Evolutionary conservation across 2,888 invertebrate species (phyloP).

Genomic region (Scrobipalpa costella): DNA sequence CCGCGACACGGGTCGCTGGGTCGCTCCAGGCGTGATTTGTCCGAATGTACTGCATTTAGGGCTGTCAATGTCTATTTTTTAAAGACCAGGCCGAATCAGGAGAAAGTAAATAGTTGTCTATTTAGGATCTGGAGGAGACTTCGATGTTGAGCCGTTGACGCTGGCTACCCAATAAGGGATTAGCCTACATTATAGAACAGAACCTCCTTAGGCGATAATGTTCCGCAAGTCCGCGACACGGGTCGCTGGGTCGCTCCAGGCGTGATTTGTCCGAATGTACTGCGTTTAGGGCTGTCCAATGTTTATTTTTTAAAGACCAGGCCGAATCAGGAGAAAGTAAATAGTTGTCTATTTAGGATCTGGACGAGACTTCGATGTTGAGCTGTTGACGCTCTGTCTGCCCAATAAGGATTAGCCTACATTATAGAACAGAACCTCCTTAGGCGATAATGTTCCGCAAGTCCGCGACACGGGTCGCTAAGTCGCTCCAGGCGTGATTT

Average conservation of each 20-base stretch:
- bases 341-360: too few species aligned
- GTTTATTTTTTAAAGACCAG: too few species aligned
- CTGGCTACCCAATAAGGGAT: too few species aligned
- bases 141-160: too few species aligned
- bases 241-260: background rate
- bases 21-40: background rate
- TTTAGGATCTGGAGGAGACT: too few species aligned
- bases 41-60: background rate
- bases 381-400: too few species aligned
- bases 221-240: background rate
- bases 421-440: background rate
- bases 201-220: background rate
- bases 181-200: background rate
- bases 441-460: background rate
- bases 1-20: background rate
- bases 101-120: too few species aligned
- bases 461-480: background rate
- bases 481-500: background rate
- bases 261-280: constrained; percentile 6
- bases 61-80: constrained; percentile 17
- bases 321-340: too few species aligned
- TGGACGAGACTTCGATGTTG: too few species aligned
- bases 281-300: background rate
- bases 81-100: too few species aligned
- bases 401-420: too few species aligned